These are phyloP conservation scores for Periophthalmus magnuspinnatus DNA, from an alignment of 2,797 vertebrate species.

Conservation along the genomic window DNA sequence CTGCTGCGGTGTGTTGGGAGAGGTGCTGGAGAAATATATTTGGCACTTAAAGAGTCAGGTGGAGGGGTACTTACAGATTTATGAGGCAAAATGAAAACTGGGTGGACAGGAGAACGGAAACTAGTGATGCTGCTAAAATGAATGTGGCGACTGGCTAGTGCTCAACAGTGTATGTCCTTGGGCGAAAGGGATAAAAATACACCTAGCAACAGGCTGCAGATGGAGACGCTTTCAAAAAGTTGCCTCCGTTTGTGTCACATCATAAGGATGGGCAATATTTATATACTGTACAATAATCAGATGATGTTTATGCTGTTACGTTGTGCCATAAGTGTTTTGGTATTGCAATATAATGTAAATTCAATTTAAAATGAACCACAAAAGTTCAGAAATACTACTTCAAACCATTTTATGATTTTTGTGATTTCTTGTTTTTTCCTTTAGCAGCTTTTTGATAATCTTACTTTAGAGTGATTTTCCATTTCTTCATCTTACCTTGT, in stretches of 20 bases:
- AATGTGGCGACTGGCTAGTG: constrained; percentile 3
- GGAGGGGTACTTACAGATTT: constrained; percentile 38
- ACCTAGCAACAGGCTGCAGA: constrained; percentile 33
- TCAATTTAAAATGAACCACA: no score
- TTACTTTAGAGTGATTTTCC: neutral
- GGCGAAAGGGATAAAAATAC: constrained; percentile 3
- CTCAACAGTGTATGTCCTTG: constrained; percentile 13
- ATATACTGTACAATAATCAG: neutral
- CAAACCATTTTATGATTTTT: neutral
- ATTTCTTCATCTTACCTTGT: neutral
- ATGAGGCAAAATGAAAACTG: constrained; percentile 23
- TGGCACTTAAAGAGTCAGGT: constrained; percentile 4
- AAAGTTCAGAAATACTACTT: no score
- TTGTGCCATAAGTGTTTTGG: no score
- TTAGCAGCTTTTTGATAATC: neutral
- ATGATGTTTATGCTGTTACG: no score
- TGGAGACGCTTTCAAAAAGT: constrained; percentile 12
- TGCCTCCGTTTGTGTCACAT: neutral
- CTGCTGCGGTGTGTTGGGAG: constrained; percentile 34
- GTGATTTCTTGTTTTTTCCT: neutral
- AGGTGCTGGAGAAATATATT: constrained; percentile 11
- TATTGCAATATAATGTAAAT: no score
- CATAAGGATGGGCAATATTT: neutral
- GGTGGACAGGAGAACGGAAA: neutral
- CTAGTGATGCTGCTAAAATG: constrained; percentile 30